Evolutionary conservation across 2,113 vertebrate species (phyloP), one percentile per base, ranked within the genome.

Genomic region (Istiophorus platypterus): DNA sequence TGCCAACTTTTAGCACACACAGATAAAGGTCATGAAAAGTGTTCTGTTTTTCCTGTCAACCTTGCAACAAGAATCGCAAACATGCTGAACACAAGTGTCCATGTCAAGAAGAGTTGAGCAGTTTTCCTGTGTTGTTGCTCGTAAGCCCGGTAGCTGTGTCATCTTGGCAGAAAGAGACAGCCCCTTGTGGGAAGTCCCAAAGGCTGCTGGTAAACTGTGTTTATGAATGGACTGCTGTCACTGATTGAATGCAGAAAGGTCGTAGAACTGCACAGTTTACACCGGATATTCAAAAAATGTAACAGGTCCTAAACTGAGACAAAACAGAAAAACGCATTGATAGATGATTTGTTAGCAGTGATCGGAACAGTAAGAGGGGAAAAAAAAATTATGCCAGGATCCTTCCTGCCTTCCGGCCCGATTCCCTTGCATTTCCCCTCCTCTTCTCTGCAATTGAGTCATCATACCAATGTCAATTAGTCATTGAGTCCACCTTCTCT

Each of bases 161-260:
- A 87, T 83, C 82, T 82, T 88, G 86, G 90, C 89, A 90, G 61
- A 63, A 61, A 49, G 42, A 88, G 18, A 0, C 49, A n/a, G 72
- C 75, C 70, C 18, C 65, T 81, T 87, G 83, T 91, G 89, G 90
- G 91, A 93, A 93, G 84, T 90, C 84, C 90, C 76, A 76, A 56
- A 41, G 76, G 69, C 86, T 92, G 84, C 83, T 91, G 89, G 89
- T 83, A 88, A 91, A 90, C 65, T 18, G 59, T 85, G 87, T 90
- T 92, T 92, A 90, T 92, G 91, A 93, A 89, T 90, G 90, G 81
- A 79, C 64, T 78, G 83, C 81, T 87, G 89, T 90, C 84, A 76
- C 47, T 76, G 65, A 78, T 85, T 80, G 57, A 76, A 76, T 61
- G 74, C 77, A 86, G 80, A 84, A 54, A 58, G 58, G 27, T 63